phyloP scores from a whole-genome alignment of 2,888 invertebrate genomes.

The Agriopis leucophaearia region DNA sequence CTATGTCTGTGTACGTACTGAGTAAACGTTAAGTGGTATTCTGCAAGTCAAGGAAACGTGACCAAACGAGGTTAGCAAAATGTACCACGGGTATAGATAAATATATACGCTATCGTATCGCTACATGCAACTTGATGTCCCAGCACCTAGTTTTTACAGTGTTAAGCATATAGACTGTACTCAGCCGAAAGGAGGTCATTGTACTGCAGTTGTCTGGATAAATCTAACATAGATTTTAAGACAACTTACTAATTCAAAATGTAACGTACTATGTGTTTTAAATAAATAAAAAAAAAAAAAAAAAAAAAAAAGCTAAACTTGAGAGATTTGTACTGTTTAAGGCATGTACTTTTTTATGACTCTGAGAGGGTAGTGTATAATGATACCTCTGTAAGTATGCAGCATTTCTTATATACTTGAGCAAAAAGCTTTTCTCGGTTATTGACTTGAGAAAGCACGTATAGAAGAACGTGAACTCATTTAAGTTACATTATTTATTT shows the following conservation, averaged over 20 bases:
- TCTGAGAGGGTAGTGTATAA: not conserved
- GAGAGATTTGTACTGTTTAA: too few relatives aligned
- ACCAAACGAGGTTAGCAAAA: constrained; percentile 18
- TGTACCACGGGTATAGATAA: not conserved
- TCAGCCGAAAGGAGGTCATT: too few relatives aligned
- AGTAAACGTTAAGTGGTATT: constrained; percentile 21
- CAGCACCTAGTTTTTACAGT: too few relatives aligned
- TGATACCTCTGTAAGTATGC: not conserved
- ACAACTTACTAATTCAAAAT: too few relatives aligned
- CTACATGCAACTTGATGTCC: not conserved
- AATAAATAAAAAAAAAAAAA: too few relatives aligned
- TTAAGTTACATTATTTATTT: constrained; percentile 7
- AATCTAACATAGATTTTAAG: too few relatives aligned
- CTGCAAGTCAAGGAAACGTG: constrained; percentile 30
- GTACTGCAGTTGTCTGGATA: too few relatives aligned
- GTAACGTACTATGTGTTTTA: too few relatives aligned
- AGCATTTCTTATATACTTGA: constrained; percentile 10
- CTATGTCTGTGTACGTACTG: constrained; percentile 14
- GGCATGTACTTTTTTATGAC: not conserved
- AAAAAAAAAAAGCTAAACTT: too few relatives aligned
- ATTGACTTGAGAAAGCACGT: constrained; percentile 6
- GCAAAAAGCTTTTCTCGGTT: constrained; percentile 7
- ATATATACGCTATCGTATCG: not conserved
- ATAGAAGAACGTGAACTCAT: not conserved
- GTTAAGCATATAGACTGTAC: too few relatives aligned